Conservation (phyloP, 1,140 invertebrate genomes). For the Oscheius sp. region DNA sequence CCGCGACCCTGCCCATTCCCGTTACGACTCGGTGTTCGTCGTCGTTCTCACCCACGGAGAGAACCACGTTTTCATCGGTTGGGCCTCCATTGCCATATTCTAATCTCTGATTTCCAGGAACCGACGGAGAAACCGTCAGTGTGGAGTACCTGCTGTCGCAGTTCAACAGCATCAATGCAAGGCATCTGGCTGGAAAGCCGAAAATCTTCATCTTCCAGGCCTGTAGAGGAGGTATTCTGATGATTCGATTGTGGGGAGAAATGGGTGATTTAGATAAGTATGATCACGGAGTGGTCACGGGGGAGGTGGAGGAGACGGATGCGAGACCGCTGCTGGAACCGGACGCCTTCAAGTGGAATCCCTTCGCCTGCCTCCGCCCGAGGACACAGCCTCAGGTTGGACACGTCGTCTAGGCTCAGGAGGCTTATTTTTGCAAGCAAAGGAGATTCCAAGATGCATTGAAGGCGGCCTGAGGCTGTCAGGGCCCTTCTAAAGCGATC, state of each 20-base stretch:
- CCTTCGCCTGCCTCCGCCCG: slow-evolving; percentile 28
- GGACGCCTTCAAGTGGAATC: slow-evolving; percentile 6
- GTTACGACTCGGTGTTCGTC: slow-evolving; percentile 23
- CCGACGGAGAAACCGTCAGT: slow-evolving; percentile 45
- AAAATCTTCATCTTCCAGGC: slow-evolving; percentile 77
- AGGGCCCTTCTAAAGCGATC: no score
- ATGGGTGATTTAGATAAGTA: background rate
- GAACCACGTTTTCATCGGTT: slow-evolving; percentile 14
- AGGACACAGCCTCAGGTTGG: slow-evolving; percentile 15
- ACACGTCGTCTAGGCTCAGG: no score
- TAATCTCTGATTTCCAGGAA: slow-evolving; percentile 50
- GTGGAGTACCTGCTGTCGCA: slow-evolving; percentile 39
- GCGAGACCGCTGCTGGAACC: background rate
- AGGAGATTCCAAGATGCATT: no score
- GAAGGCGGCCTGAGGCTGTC: no score
- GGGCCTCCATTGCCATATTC: background rate
- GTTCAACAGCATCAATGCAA: slow-evolving; percentile 59
- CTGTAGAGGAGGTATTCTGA: slow-evolving; percentile 67
- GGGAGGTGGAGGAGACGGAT: background rate
- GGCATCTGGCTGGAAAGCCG: slow-evolving; percentile 69
- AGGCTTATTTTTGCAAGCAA: no score
- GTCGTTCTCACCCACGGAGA: slow-evolving; percentile 58
- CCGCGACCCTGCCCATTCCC: background rate
- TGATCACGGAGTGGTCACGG: background rate
- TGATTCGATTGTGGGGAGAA: background rate